Evolutionary conservation across 2,888 invertebrate genomes (phyloP).

Genomic region (Drosophila anomelani): DNA sequence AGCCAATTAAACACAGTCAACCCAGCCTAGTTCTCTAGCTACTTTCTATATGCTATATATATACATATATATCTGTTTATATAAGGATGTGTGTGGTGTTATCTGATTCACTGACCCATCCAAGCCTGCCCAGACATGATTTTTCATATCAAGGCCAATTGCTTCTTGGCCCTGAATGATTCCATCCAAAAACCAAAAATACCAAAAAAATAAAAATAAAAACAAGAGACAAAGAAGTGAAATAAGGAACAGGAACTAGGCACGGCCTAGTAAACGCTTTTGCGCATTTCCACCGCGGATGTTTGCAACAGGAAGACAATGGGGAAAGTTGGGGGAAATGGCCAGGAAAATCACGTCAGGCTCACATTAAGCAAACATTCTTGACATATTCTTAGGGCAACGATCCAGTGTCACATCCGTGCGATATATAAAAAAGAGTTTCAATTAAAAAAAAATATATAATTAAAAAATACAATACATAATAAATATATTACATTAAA

Average conservation of each 20-base stretch:
- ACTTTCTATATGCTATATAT: not conserved
- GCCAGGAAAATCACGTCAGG: conserved; percentile 70
- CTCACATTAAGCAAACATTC: conserved; percentile 58
- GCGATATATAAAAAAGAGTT: not conserved
- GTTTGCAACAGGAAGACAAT: conserved; percentile 67
- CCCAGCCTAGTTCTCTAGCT: conserved; percentile 27
- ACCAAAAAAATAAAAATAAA: not conserved
- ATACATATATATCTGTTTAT: not conserved
- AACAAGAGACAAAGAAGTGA: not conserved
- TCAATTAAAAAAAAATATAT: not conserved
- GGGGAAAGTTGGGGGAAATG: not conserved
- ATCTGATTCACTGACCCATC: conserved; percentile 73
- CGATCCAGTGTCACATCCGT: not conserved
- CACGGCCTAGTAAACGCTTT: conserved; percentile 50
- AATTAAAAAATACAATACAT: too few relatives aligned
- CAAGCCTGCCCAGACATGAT: conserved; percentile 69
- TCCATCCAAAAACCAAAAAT: conserved; percentile 12
- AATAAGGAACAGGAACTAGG: conserved; percentile 60
- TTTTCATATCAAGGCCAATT: conserved; percentile 61
- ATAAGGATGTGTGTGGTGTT: conserved; percentile 39
- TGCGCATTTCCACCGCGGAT: conserved; percentile 54
- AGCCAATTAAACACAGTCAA: conserved; percentile 58
- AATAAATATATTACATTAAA: too few relatives aligned
- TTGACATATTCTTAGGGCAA: conserved; percentile 5
- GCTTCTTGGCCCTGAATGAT: conserved; percentile 46